These are phyloP conservation scores for Matsumurasca onukii DNA, from an alignment of 1,140 invertebrate genomes.

Conservation along the genomic window DNA sequence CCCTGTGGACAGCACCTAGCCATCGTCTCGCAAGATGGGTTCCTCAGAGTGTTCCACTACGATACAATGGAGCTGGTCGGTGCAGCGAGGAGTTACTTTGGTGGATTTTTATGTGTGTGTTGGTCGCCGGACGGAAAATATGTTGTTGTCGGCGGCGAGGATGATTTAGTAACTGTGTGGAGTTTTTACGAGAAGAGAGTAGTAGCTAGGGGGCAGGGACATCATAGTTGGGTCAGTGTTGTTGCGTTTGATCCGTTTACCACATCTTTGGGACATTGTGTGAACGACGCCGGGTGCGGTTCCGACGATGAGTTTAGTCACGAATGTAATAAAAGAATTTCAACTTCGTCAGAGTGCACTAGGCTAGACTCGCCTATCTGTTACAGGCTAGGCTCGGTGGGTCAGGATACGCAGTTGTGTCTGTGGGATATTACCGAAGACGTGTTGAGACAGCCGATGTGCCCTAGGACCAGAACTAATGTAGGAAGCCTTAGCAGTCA, in stretches of 20 bases:
- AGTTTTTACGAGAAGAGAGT: slow-evolving; percentile 90
- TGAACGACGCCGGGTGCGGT: slow-evolving; percentile 59
- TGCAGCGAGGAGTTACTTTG: slow-evolving; percentile 93
- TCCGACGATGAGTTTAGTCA: slow-evolving; percentile 53
- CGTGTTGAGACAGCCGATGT: slow-evolving; percentile 35
- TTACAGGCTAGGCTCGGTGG: slow-evolving; percentile 94
- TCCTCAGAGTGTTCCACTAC: slow-evolving; percentile 95
- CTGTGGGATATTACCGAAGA: slow-evolving; percentile 99
- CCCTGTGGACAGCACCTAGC: slow-evolving; percentile 91
- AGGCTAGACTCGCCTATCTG: slow-evolving; percentile 55
- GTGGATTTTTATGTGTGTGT: slow-evolving; percentile 92
- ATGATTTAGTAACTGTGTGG: slow-evolving; percentile 98
- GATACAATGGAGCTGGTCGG: slow-evolving; percentile 95
- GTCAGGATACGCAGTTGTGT: slow-evolving; percentile 97
- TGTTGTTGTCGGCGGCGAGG: slow-evolving; percentile 96
- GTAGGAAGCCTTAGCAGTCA: neutral
- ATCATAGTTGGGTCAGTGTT: slow-evolving; percentile 95
- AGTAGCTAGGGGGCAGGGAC: slow-evolving; percentile 92
- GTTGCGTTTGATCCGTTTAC: slow-evolving; percentile 96
- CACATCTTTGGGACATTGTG: slow-evolving; percentile 58
- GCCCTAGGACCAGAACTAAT: slow-evolving; percentile 33
- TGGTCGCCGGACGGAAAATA: slow-evolving; percentile 98
- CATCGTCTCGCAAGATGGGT: slow-evolving; percentile 94
- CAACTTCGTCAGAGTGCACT: neutral
- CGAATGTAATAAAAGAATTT: slow-evolving; percentile 40